Percentiles rank a stretch among this genome's conserved stretches.
Evolutionary conservation across 2,113 vertebrate genomes (phyloP).

Genomic region (Zeus faber): DNA sequence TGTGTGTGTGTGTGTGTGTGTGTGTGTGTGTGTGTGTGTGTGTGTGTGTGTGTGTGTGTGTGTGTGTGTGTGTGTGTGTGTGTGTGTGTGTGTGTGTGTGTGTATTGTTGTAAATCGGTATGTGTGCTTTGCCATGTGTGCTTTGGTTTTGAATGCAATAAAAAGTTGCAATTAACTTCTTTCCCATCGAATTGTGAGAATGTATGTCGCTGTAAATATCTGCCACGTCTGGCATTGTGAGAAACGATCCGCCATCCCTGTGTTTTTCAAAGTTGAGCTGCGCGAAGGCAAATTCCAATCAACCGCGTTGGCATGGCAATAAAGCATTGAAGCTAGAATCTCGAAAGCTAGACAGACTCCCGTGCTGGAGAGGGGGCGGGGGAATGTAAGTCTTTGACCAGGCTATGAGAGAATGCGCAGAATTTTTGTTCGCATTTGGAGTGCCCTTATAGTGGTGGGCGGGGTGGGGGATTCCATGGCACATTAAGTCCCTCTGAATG

Average conservation of each 20-base stretch:
- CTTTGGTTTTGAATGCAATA: background rate
- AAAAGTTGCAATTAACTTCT: background rate
- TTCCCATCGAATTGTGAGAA: background rate
- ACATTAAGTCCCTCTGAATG: constrained; percentile 45
- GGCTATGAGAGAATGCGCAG: constrained; percentile 2
- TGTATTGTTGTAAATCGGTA: no score
- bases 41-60: no score
- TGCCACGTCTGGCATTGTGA: background rate
- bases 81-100: background rate
- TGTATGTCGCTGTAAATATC: background rate
- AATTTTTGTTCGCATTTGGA: constrained; percentile 7
- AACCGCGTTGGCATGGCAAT: constrained; percentile 12
- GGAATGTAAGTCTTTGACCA: background rate
- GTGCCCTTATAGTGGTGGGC: background rate
- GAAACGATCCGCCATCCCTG: background rate
- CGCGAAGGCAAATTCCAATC: constrained; percentile 22
- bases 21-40: background rate
- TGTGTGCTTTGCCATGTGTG: background rate
- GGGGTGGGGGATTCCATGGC: constrained; percentile 21
- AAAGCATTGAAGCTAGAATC: constrained; percentile 22
- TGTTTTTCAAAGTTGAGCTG: background rate
- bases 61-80: background rate
- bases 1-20: no score
- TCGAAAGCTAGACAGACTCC: constrained; percentile 6
- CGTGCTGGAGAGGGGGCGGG: no score